Conservation (phyloP, 2,113 vertebrate species). For the Pachypanchax playfairii region DNA sequence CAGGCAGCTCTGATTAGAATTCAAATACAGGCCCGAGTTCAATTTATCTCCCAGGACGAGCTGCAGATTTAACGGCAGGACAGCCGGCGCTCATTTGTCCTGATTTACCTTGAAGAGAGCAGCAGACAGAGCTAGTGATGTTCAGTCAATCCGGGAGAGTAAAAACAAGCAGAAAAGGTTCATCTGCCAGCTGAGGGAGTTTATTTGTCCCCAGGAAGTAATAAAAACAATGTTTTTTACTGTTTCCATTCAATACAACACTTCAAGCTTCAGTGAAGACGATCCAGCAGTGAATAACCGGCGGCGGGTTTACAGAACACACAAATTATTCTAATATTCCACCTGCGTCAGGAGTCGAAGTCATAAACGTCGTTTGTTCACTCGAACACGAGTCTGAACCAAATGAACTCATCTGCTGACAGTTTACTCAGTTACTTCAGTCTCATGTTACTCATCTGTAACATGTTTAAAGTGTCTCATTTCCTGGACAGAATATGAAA, state of each 20-base stretch:
- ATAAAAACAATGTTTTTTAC: slow-evolving; percentile 29
- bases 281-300: slow-evolving; percentile 17
- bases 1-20: slow-evolving; percentile 36
- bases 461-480: no score
- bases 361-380: no score
- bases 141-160: not conserved
- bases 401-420: no score
- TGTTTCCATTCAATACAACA: slow-evolving; percentile 42
- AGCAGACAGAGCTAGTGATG: slow-evolving; percentile 8
- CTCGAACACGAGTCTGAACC: no score
- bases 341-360: no score
- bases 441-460: no score
- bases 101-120: slow-evolving; percentile 32
- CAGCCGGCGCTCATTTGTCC: slow-evolving; percentile 30
- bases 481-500: no score
- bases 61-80: not conserved
- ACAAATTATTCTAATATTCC: slow-evolving; percentile 3
- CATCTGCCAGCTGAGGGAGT: slow-evolving; percentile 11
- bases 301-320: slow-evolving; percentile 1
- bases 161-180: slow-evolving; percentile 15
- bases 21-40: slow-evolving; percentile 26
- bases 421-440: no score
- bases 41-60: slow-evolving; percentile 36
- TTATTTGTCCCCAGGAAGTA: slow-evolving; percentile 32
- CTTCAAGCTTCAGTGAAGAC: slow-evolving; percentile 39